A percentile compares a stretch with the other conserved stretches of the same genome.
Conservation (phyloP, 2,888 invertebrate genomes). For the Diabrotica balteata region DNA sequence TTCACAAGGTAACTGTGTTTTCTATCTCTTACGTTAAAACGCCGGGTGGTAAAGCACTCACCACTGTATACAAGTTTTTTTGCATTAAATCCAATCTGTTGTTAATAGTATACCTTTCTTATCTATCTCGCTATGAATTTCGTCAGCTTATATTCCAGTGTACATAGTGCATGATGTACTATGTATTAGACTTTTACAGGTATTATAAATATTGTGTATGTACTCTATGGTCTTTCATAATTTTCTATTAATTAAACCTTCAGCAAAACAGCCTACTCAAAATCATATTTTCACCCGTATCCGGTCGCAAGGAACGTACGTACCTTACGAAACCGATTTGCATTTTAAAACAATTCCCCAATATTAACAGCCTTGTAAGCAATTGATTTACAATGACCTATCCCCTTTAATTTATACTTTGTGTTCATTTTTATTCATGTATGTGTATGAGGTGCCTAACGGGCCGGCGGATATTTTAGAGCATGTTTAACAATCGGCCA, state of each 20-base stretch:
- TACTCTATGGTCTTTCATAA: neutral
- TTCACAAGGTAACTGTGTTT: no score
- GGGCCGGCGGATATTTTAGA: conserved; percentile 35
- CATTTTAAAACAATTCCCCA: conserved; percentile 29
- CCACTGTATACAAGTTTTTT: no score
- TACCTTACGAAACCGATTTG: conserved; percentile 21
- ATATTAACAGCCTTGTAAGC: conserved; percentile 23
- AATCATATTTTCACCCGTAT: conserved; percentile 20
- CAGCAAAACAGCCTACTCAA: conserved; percentile 10
- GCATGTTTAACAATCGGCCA: conserved; percentile 32
- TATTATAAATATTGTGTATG: neutral
- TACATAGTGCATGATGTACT: no score
- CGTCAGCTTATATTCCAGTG: no score
- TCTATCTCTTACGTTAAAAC: no score
- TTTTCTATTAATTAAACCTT: no score
- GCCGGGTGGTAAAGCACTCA: no score
- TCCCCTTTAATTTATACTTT: conserved; percentile 34
- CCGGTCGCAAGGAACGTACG: conserved; percentile 12
- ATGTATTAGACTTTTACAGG: neutral
- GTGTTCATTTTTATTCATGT: conserved; percentile 25
- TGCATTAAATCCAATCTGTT: no score
- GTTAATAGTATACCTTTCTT: no score
- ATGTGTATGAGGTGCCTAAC: conserved; percentile 14
- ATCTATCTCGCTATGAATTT: no score
- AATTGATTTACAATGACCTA: conserved; percentile 36